Conservation (phyloP, 2,888 invertebrate genomes). For the Micoletzkya japonica region DNA sequence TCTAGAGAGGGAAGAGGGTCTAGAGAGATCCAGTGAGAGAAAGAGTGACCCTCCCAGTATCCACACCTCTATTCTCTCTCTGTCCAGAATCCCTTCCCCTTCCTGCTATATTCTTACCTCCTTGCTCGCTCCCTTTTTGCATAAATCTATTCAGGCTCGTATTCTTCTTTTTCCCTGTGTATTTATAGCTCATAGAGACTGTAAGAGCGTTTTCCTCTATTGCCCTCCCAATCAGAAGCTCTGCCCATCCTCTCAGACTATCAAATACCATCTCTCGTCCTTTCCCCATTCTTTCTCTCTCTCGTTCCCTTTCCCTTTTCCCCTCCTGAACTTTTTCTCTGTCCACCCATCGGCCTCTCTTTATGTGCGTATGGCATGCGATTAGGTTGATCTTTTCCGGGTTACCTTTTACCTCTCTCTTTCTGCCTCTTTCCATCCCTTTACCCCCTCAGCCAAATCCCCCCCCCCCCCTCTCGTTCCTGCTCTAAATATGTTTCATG, state of each 20-base stretch:
- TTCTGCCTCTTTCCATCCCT: background rate
- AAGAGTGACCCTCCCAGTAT: too few species aligned
- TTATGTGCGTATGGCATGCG: conserved; percentile 5
- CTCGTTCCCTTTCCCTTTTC: background rate
- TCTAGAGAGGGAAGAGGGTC: background rate
- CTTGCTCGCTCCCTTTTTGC: background rate
- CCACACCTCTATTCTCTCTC: background rate
- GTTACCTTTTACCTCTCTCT: background rate
- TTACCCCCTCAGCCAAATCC: background rate
- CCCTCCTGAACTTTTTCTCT: background rate
- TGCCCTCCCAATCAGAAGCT: background rate
- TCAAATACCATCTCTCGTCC: background rate
- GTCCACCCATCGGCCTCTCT: background rate
- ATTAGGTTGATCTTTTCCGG: background rate
- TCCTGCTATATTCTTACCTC: background rate
- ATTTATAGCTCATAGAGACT: background rate
- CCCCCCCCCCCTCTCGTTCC: background rate
- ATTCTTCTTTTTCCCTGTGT: background rate
- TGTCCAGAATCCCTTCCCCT: background rate
- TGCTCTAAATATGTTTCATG: too few species aligned
- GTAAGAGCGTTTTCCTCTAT: too few species aligned
- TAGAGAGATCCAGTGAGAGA: background rate
- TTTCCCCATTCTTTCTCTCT: background rate
- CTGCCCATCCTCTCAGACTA: background rate
- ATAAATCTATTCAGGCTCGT: too few species aligned